phyloP scores from a whole-genome alignment of 1,140 invertebrate genomes.

The Asbolus verrucosus region DNA sequence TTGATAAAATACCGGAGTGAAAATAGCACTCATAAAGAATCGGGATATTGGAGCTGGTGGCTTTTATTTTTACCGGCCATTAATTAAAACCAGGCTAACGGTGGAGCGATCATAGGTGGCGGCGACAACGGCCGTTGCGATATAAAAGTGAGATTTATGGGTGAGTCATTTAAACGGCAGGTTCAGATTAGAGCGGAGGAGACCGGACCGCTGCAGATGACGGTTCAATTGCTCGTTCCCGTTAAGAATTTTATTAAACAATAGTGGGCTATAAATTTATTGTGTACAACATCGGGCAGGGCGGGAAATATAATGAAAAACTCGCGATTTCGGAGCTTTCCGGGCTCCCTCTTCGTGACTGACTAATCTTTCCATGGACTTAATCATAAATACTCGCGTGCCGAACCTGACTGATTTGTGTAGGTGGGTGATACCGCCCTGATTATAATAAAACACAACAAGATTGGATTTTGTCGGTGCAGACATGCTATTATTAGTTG shows the following conservation, averaged over 20 bases:
- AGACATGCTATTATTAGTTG: not conserved
- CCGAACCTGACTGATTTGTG: constrained; percentile 21
- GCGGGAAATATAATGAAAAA: too few relatives aligned
- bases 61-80: constrained; percentile 55
- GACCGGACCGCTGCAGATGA: constrained; percentile 37
- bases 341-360: constrained; percentile 2
- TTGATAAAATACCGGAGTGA: constrained; percentile 10
- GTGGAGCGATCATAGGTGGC: constrained; percentile 54
- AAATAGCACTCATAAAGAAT: constrained; percentile 45
- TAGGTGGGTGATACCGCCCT: constrained; percentile 22
- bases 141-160: constrained; percentile 58
- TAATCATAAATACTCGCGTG: constrained; percentile 23
- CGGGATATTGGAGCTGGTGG: constrained; percentile 49
- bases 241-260: constrained; percentile 45
- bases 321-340: not conserved
- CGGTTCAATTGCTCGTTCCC: constrained; percentile 40
- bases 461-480: not conserved
- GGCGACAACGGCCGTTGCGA: constrained; percentile 52
- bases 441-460: constrained; percentile 19
- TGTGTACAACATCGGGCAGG: too few relatives aligned
- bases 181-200: constrained; percentile 39
- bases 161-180: constrained; percentile 45
- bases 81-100: constrained; percentile 53
- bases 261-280: constrained; percentile 35
- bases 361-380: not conserved